Evolutionary conservation across 2,797 vertebrate genomes (phyloP).

Genomic region (Varecia variegata): DNA sequence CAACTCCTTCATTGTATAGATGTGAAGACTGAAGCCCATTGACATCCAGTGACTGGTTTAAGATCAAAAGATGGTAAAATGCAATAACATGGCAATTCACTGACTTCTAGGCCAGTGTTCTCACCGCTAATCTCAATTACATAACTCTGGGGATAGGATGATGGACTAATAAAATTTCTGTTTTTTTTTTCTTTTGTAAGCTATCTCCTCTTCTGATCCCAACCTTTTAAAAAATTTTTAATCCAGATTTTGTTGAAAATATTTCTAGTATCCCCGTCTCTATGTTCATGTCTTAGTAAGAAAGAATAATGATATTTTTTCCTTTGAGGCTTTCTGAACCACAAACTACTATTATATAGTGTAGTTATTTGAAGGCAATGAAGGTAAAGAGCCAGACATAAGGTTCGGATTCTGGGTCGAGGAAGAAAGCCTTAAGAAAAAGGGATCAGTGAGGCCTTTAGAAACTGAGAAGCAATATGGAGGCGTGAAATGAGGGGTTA

Average conservation of each 20-base stretch:
- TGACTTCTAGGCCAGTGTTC: neutral
- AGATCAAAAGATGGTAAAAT: neutral
- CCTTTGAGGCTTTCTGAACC: conserved; percentile 3
- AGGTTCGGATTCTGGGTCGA: neutral
- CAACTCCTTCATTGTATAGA: neutral
- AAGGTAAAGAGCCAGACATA: neutral
- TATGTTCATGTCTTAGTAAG: neutral
- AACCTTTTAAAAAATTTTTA: neutral
- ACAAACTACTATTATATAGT: neutral
- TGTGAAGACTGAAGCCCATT: neutral
- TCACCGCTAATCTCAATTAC: neutral
- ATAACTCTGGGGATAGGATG: neutral
- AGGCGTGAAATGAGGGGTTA: neutral
- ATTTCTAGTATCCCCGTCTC: neutral
- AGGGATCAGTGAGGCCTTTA: neutral
- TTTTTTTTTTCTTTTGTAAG: neutral
- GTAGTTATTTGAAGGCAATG: neutral
- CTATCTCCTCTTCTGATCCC: neutral
- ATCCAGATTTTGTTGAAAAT: neutral
- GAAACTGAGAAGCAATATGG: neutral
- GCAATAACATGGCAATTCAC: neutral
- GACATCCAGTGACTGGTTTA: neutral
- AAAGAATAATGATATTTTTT: neutral
- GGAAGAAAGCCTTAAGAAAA: neutral
- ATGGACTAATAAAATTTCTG: neutral